Percentiles rank a stretch among this genome's conserved stretches.
Conservation (phyloP, 2,888 invertebrate species). For the Serripes groenlandicus region DNA sequence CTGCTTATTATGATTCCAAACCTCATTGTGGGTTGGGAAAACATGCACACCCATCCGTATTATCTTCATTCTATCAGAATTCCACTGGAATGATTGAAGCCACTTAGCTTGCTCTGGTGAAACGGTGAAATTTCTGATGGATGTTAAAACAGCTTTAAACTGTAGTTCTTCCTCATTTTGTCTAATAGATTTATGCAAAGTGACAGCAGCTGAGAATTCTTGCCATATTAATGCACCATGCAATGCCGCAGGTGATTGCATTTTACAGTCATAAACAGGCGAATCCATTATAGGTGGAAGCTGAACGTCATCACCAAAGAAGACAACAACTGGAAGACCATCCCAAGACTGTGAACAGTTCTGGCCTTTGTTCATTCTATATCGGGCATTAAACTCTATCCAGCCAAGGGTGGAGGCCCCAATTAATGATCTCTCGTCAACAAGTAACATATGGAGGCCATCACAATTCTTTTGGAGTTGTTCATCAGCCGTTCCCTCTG, state of each 20-base stretch:
- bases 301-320: slow-evolving; percentile 68
- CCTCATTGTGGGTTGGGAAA: slow-evolving; percentile 52
- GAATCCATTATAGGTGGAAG: slow-evolving; percentile 65
- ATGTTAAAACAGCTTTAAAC: slow-evolving; percentile 30
- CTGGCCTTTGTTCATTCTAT: slow-evolving; percentile 32
- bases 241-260: slow-evolving; percentile 38
- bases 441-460: slow-evolving; percentile 54
- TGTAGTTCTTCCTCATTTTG: slow-evolving; percentile 42
- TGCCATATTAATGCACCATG: slow-evolving; percentile 57
- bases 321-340: slow-evolving; percentile 71
- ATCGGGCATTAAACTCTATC: slow-evolving; percentile 51
- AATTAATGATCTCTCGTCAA: slow-evolving; percentile 68
- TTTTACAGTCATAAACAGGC: slow-evolving; percentile 47
- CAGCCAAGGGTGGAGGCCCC: slow-evolving; percentile 56
- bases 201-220: slow-evolving; percentile 40
- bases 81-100: slow-evolving; percentile 61
- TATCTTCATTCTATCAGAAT: slow-evolving; percentile 22
- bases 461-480: slow-evolving; percentile 56
- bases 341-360: slow-evolving; percentile 45
- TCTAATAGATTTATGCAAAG: slow-evolving; percentile 36
- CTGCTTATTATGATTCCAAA: slow-evolving; percentile 56
- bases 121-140: slow-evolving; percentile 37
- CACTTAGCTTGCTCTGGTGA: slow-evolving; percentile 43
- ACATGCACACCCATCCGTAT: slow-evolving; percentile 42
- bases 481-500: slow-evolving; percentile 57